Conservation (phyloP, 2,113 vertebrate species). For the Pycnonotus jocosus region DNA sequence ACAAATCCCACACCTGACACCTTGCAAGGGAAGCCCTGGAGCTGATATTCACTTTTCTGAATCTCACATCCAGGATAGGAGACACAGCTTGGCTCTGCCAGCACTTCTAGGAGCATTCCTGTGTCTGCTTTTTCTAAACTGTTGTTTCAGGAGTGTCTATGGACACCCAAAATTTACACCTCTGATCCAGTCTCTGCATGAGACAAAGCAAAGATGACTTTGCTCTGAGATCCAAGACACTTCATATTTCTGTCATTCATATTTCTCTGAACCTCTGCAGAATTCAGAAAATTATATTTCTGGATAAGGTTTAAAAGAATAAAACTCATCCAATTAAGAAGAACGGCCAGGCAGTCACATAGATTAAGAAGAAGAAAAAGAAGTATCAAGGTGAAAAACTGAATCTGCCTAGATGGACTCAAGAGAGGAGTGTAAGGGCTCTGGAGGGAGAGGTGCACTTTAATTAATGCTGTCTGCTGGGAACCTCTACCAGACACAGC, state of each 20-base stretch:
- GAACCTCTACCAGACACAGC: background rate
- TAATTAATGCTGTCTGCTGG: background rate
- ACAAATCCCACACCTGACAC: background rate
- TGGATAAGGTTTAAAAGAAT: background rate
- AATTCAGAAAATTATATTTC: background rate
- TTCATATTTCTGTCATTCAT: background rate
- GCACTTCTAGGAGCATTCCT: background rate
- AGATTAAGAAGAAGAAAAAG: background rate
- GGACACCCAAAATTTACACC: background rate
- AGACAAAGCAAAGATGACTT: background rate
- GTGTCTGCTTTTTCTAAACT: background rate
- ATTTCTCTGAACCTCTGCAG: background rate
- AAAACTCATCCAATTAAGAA: background rate
- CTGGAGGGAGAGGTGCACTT: background rate
- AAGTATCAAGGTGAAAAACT: background rate
- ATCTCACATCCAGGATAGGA: background rate
- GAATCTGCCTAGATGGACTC: background rate
- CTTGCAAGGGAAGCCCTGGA: background rate
- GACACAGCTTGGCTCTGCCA: background rate
- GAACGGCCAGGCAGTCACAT: fast-evolving
- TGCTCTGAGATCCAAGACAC: background rate
- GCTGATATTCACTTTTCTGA: background rate
- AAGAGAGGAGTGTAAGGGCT: background rate
- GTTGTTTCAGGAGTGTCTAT: background rate
- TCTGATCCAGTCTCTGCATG: background rate